Evolutionary conservation across 2,888 invertebrate genomes (phyloP).

Genomic region (Mythimna pallens): DNA sequence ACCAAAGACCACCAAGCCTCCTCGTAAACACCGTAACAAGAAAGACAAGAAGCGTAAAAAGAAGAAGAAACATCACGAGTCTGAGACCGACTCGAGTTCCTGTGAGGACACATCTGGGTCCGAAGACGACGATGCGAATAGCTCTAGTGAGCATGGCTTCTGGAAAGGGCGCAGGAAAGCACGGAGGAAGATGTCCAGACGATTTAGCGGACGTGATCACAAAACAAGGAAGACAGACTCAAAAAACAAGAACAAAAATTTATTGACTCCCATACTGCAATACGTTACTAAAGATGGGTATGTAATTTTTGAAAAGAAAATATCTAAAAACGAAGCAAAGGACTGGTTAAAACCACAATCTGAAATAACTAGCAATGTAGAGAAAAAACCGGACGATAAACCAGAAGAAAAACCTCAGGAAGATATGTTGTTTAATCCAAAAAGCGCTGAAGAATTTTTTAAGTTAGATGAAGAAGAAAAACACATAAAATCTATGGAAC

Average conservation of each 20-base stretch:
- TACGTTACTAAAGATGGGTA: constrained; percentile 87
- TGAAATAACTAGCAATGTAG: constrained; percentile 45
- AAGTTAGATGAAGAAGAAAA: constrained; percentile 37
- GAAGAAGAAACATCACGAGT: constrained; percentile 45
- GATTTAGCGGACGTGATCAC: constrained; percentile 23
- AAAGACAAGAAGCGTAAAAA: constrained; percentile 56
- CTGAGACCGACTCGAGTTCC: constrained; percentile 30
- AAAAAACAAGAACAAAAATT: constrained; percentile 65
- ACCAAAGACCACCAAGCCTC: constrained; percentile 26
- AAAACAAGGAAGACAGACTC: constrained; percentile 58
- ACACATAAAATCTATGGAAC: constrained; percentile 15
- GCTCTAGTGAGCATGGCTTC: constrained; percentile 70
- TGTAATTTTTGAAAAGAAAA: constrained; percentile 85
- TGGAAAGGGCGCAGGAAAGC: constrained; percentile 70
- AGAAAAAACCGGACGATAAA: constrained; percentile 6
- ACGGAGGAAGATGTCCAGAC: constrained; percentile 54
- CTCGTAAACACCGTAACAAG: constrained; percentile 40
- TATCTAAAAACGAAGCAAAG: constrained; percentile 82
- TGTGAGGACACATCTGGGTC: constrained; percentile 35
- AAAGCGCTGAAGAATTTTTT: constrained; percentile 37
- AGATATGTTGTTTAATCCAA: constrained; percentile 12
- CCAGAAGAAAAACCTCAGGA: constrained; percentile 7
- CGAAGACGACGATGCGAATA: constrained; percentile 57
- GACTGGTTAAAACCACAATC: constrained; percentile 77
- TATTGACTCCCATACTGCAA: constrained; percentile 83